Percentiles rank a stretch among this genome's conserved stretches.
phyloP scores from a whole-genome alignment of 2,888 invertebrate species.

The Meganola albula region DNA sequence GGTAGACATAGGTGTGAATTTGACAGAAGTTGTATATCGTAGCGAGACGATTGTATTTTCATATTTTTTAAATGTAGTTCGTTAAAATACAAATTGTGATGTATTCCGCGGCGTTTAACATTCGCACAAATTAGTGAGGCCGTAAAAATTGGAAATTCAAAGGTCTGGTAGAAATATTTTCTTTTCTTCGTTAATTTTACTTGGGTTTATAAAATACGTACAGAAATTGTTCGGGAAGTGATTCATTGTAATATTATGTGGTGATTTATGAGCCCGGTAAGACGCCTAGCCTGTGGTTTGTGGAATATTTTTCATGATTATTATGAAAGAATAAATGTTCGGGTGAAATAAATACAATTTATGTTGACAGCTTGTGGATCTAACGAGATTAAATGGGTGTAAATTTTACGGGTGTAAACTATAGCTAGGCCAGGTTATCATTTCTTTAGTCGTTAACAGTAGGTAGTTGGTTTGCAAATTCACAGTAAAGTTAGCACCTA shows the following conservation, averaged over 20 bases:
- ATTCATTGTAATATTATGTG: constrained; percentile 1
- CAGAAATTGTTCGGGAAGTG: constrained; percentile 5
- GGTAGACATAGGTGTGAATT: constrained; percentile 67
- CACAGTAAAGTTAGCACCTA: no score
- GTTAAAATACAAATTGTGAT: constrained; percentile 42
- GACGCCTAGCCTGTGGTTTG: no score
- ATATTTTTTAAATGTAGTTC: constrained; percentile 49
- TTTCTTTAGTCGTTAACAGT: no score
- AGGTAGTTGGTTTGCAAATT: no score
- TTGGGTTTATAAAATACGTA: constrained; percentile 13
- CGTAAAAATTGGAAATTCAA: constrained; percentile 43
- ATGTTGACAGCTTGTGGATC: no score
- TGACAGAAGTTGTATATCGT: constrained; percentile 64
- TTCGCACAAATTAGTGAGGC: constrained; percentile 47
- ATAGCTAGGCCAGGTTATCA: no score
- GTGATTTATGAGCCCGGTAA: constrained; percentile 3
- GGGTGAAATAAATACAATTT: no score
- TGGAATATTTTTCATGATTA: no score
- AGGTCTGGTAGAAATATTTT: constrained; percentile 33
- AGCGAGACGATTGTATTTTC: no score
- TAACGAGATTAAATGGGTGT: no score
- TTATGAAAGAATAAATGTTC: no score
- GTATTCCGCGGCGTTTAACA: constrained; percentile 48
- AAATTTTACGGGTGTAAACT: no score
- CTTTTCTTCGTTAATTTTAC: constrained; percentile 20